Evolutionary conservation across 2,888 invertebrate genomes (phyloP).

Genomic region (Leptinotarsa peninsularis): DNA sequence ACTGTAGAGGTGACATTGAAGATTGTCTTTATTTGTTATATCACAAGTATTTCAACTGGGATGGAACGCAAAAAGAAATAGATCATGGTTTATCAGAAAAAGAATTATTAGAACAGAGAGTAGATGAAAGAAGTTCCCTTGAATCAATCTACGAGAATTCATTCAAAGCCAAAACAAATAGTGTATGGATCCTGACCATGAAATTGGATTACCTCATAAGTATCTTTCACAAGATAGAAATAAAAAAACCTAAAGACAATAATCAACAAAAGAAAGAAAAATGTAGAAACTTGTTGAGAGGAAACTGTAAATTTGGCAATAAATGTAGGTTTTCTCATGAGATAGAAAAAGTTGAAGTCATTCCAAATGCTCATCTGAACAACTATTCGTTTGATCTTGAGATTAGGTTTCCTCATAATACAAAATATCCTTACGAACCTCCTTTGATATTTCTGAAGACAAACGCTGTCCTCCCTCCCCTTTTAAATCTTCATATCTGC

Average conservation of each 20-base stretch:
- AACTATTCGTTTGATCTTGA: slow-evolving; percentile 75
- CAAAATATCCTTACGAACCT: slow-evolving; percentile 80
- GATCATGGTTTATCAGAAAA: slow-evolving; percentile 66
- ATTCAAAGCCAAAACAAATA: slow-evolving; percentile 77
- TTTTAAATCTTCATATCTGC: slow-evolving; percentile 75
- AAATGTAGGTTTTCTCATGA: slow-evolving; percentile 83
- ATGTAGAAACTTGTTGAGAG: slow-evolving; percentile 74
- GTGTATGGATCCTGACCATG: slow-evolving; percentile 80
- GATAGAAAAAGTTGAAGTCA: slow-evolving; percentile 63
- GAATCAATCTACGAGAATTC: slow-evolving; percentile 82
- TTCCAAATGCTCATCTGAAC: slow-evolving; percentile 61
- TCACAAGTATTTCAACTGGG: slow-evolving; percentile 75
- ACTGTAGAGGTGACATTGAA: slow-evolving; percentile 77
- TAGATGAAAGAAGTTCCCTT: slow-evolving; percentile 80
- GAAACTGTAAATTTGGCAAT: slow-evolving; percentile 78
- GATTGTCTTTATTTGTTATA: slow-evolving; percentile 78
- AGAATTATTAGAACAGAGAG: slow-evolving; percentile 74
- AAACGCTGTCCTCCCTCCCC: slow-evolving; percentile 73
- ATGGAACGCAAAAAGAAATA: slow-evolving; percentile 46
- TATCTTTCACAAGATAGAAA: slow-evolving; percentile 64
- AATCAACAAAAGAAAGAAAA: slow-evolving; percentile 69
- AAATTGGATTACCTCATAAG: slow-evolving; percentile 75
- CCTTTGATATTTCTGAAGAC: slow-evolving; percentile 79
- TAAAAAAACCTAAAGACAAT: slow-evolving; percentile 60
- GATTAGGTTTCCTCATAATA: slow-evolving; percentile 78